These are phyloP conservation scores for Smithornis capensis DNA, from an alignment of 2,113 vertebrate genomes.

Conservation along the genomic window DNA sequence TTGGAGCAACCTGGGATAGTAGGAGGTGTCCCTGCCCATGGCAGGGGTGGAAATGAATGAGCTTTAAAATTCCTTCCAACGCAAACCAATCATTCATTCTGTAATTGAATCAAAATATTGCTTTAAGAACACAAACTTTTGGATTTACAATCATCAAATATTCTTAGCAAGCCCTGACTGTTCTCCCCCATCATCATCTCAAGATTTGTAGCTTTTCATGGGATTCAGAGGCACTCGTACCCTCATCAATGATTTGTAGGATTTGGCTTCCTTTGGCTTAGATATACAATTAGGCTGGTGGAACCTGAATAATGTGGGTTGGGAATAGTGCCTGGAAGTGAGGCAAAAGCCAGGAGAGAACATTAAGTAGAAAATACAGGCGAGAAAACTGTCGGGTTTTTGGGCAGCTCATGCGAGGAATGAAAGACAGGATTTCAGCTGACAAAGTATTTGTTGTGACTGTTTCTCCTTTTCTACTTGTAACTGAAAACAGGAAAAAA, in stretches of 20 bases:
- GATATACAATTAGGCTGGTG: background rate
- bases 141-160: background rate
- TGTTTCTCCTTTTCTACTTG: background rate
- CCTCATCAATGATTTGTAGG: background rate
- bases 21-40: background rate
- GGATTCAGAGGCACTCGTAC: accelerated
- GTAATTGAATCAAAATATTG: background rate
- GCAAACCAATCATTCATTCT: background rate
- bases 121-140: background rate
- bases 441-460: background rate
- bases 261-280: background rate
- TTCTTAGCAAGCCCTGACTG: background rate
- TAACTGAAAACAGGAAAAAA: background rate
- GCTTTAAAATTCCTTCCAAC: background rate
- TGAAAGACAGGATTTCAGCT: background rate
- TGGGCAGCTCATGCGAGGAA: background rate
- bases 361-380: background rate
- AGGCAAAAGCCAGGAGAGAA: background rate
- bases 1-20: background rate
- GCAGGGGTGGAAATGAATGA: background rate
- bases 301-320: background rate
- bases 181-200: background rate
- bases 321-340: background rate
- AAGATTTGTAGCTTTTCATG: background rate
- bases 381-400: background rate